phyloP scores from a whole-genome alignment of 2,797 vertebrate genomes.

The Numenius phaeopus region DNA sequence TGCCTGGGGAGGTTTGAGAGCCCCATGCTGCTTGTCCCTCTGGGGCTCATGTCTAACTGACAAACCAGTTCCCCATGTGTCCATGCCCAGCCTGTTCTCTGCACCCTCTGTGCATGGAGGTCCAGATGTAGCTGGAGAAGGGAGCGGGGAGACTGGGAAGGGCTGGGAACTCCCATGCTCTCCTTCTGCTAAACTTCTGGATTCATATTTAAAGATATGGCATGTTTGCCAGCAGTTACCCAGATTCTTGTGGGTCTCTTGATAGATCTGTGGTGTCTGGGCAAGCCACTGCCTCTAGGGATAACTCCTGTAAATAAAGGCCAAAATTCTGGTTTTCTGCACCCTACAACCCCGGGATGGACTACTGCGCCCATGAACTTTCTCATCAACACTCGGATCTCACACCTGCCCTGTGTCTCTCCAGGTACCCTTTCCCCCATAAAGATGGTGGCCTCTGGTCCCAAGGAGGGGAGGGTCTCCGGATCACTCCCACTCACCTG shows the following conservation, averaged over 20 bases:
- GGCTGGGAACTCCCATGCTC: background rate
- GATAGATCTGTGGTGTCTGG: background rate
- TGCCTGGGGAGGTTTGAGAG: background rate
- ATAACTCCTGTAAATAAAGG: background rate
- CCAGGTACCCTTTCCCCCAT: background rate
- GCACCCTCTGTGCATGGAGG: background rate
- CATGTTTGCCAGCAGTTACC: background rate
- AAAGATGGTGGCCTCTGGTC: slow-evolving; percentile 12
- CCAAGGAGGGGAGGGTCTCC: background rate
- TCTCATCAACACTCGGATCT: background rate
- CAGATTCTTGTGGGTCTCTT: background rate
- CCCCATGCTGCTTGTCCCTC: background rate
- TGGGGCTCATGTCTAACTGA: background rate
- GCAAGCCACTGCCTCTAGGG: background rate
- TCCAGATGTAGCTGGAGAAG: background rate
- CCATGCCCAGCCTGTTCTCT: background rate
- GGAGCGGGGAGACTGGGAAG: background rate
- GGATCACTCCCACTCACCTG: background rate
- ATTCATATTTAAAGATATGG: background rate
- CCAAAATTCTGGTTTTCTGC: background rate
- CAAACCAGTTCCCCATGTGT: background rate
- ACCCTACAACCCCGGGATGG: background rate
- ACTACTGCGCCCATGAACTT: background rate
- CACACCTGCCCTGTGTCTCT: background rate
- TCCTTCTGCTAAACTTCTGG: background rate